Base-by-base conservation (phyloP, 2,113 vertebrate genomes). In the Odocoileus virginianus region DNA sequence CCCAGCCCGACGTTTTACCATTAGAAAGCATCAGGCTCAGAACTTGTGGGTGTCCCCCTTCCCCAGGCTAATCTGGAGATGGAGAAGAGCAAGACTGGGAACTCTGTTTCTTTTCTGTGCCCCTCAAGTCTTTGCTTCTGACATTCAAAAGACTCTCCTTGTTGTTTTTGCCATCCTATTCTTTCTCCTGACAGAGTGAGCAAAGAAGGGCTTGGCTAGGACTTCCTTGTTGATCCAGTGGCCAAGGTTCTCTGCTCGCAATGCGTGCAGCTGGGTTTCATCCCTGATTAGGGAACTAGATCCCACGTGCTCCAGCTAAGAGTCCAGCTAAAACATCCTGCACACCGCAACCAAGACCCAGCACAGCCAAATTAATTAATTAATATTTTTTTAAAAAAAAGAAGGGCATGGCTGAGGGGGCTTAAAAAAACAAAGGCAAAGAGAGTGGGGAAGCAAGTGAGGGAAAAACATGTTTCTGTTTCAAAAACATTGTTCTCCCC, bases 341-440 rank as follows among this genome's bases (percentile, higher is more conserved):
- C 11, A 3, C 40, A 5, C n/a, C 11, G 5, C 67, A 71, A 12
- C 19, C n/a, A 74, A 40, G 36, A 74, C 36, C 10, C n/a, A 74
- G 36, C 36, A 74, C 11, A 74, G 71, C 36, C 21, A 43, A 74
- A 43, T 25, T 74, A 74, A 74, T 40, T 74, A 74, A 40, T 23
- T 13, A 23, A 40, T 17, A 0, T 67, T 17, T 16, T 23, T 74
- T 74, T 74, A 40, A 1, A 0, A 11, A 5, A 67, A 40, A 19
- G 25, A 57, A 33, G 19, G 40, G 45, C 16, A 5, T 36, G n/a
- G 60, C 28, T 17, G 61, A 60, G 47, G 7, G 17, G 82, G 12
- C 28, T 7, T 0, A 4, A 23, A 67, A 78, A 54, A 61, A 28
- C 23, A 76, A 36, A 74, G 85, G 10, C 25, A 40, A 8, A 7